phyloP scores from a whole-genome alignment of 2,888 invertebrate genomes.

The Dendrolimus pini region DNA sequence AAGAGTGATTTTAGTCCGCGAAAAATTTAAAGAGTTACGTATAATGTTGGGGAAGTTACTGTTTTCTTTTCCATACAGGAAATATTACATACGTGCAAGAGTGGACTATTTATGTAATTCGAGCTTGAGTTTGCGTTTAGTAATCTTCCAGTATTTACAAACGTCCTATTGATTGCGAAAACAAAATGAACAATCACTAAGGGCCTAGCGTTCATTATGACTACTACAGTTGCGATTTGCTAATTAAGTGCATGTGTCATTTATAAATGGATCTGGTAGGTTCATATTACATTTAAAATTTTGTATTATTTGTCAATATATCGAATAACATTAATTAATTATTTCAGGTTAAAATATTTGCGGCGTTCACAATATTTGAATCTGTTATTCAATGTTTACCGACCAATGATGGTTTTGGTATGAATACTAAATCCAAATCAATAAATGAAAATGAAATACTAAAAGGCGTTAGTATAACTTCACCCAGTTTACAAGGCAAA shows the following conservation, averaged over 20 bases:
- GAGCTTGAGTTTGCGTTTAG: background rate
- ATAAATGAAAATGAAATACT: slow-evolving; percentile 30
- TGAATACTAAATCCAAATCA: slow-evolving; percentile 37
- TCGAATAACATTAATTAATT: background rate
- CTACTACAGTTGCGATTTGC: background rate
- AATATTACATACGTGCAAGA: background rate
- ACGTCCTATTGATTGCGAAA: background rate
- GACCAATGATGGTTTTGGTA: slow-evolving; percentile 41
- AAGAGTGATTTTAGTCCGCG: too few species aligned
- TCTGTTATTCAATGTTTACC: slow-evolving; percentile 28
- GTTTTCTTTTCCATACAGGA: background rate
- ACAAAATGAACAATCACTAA: background rate
- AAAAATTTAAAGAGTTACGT: too few species aligned
- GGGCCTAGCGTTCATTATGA: slow-evolving; percentile 1
- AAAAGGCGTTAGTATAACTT: slow-evolving; percentile 30
- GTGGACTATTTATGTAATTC: background rate
- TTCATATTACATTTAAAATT: slow-evolving; percentile 4
- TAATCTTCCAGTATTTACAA: background rate
- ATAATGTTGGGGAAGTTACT: background rate
- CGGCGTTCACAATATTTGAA: slow-evolving; percentile 14
- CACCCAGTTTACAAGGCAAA: slow-evolving; percentile 38
- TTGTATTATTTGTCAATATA: too few species aligned
- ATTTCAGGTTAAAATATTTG: slow-evolving; percentile 22
- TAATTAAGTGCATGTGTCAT: slow-evolving; percentile 5
- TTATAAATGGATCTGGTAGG: slow-evolving; percentile 27